These are phyloP conservation scores for Pygathrix nemaeus DNA, from an alignment of 2,113 vertebrate genomes.

Conservation along the genomic window DNA sequence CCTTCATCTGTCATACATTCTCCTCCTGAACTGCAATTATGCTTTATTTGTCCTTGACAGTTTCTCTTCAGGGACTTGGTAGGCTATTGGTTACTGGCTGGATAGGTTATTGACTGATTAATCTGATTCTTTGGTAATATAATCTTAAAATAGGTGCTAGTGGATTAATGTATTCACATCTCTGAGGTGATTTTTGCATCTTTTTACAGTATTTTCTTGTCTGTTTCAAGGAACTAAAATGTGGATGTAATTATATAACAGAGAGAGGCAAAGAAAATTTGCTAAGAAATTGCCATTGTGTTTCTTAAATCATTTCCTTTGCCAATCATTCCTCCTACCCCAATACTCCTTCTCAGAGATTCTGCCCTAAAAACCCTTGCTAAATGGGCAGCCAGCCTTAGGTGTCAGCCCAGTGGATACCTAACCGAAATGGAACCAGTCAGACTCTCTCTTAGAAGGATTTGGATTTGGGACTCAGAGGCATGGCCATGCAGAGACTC, in stretches of 20 bases:
- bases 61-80: neutral
- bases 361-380: neutral
- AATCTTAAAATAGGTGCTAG: neutral
- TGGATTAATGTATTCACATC: neutral
- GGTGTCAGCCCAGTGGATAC: neutral
- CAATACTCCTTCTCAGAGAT: neutral
- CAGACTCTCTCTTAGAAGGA: neutral
- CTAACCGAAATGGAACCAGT: neutral
- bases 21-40: neutral
- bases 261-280: neutral
- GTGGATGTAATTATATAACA: constrained; percentile 21
- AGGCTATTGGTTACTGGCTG: neutral
- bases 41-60: neutral
- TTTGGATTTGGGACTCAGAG: neutral
- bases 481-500: no score
- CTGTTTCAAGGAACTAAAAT: neutral
- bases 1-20: neutral
- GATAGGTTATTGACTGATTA: neutral
- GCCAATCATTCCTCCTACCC: neutral
- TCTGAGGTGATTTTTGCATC: neutral
- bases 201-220: neutral
- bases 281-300: neutral
- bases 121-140: neutral
- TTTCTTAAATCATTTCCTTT: constrained; percentile 23
- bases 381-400: neutral